Conservation (phyloP, 2,888 invertebrate genomes). For the Tridacna gigas region DNA sequence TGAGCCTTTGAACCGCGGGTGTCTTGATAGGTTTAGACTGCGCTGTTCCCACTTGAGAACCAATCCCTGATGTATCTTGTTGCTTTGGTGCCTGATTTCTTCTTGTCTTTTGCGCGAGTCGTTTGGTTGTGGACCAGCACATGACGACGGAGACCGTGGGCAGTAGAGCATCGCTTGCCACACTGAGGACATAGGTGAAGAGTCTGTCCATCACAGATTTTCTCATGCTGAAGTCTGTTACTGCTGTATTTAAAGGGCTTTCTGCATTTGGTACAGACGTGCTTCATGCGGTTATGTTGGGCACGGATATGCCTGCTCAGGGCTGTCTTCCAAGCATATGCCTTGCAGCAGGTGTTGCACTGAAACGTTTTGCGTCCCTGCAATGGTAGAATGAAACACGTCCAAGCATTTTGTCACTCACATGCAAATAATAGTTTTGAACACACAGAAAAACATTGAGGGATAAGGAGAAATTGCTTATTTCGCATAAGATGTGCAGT, state of each 20-base stretch:
- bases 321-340: too few species aligned
- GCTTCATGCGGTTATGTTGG: neutral
- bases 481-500: too few species aligned
- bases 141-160: constrained; percentile 16
- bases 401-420: too few species aligned
- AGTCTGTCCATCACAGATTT: neutral
- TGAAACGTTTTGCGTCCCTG: too few species aligned
- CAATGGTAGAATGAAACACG: too few species aligned
- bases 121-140: neutral
- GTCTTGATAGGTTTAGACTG: too few species aligned
- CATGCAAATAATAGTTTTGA: too few species aligned
- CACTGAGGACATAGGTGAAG: neutral
- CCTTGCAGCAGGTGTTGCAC: too few species aligned
- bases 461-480: too few species aligned
- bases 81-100: neutral
- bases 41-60: neutral
- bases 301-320: too few species aligned
- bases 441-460: too few species aligned
- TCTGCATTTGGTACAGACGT: neutral
- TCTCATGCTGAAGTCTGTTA: neutral
- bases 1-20: neutral
- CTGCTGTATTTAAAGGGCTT: neutral
- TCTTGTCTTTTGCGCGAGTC: neutral
- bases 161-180: constrained; percentile 3
- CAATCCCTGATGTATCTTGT: neutral